These are phyloP conservation scores for Baronia brevicornis DNA, from an alignment of 2,888 invertebrate species.

Conservation along the genomic window DNA sequence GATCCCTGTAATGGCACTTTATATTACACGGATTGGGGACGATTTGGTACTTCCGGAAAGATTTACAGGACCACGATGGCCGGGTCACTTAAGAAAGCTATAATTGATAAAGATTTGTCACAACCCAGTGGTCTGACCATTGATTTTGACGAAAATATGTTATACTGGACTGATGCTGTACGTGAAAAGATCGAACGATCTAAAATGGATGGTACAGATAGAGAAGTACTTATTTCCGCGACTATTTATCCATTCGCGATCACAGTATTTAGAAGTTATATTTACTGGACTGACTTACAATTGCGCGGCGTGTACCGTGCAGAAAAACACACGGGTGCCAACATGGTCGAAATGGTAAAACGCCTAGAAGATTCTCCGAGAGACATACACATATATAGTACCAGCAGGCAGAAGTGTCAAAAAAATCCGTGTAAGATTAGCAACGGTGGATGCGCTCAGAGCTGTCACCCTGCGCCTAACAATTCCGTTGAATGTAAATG, in stretches of 20 bases:
- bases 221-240: slow-evolving; percentile 90
- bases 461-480: slow-evolving; percentile 92
- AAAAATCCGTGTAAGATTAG: slow-evolving; percentile 90
- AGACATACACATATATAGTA: slow-evolving; percentile 92
- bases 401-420: slow-evolving; percentile 84
- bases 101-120: slow-evolving; percentile 92
- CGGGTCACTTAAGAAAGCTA: slow-evolving; percentile 90
- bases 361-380: slow-evolving; percentile 94
- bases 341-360: slow-evolving; percentile 95
- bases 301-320: slow-evolving; percentile 95
- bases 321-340: slow-evolving; percentile 97
- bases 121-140: slow-evolving; percentile 97
- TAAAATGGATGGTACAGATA: slow-evolving; percentile 88
- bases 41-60: slow-evolving; percentile 93
- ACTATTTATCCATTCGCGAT: slow-evolving; percentile 97
- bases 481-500: slow-evolving; percentile 93
- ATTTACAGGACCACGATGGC: slow-evolving; percentile 98
- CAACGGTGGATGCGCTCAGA: slow-evolving; percentile 97
- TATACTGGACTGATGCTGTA: slow-evolving; percentile 98
- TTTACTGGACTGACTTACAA: slow-evolving; percentile 98
- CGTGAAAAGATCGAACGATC: slow-evolving; percentile 96
- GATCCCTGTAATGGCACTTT: slow-evolving; percentile 97
- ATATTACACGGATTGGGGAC: slow-evolving; percentile 97
- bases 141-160: slow-evolving; percentile 93
- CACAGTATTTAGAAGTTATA: slow-evolving; percentile 90